Base-by-base conservation (phyloP, 30 jellyfish, hydroid and myxozoan genomes). In the Cassiopea xamachana region DNA sequence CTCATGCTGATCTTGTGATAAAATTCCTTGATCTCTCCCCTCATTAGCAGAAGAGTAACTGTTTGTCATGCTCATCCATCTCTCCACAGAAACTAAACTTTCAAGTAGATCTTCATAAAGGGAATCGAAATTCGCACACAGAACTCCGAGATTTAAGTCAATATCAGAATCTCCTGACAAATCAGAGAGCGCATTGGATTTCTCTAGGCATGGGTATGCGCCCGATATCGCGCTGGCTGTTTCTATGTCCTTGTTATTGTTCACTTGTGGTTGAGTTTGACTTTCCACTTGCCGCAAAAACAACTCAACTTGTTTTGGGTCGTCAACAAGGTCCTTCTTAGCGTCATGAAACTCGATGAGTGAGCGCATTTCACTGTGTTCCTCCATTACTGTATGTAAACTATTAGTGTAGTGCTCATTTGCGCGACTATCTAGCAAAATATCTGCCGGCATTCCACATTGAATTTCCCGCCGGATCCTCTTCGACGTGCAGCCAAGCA, bases 401-500 rank as follows among this genome's bases (percentile, higher is more conserved):
- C 14, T 60, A 46, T 70, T 48, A 69, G 88, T 15, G 19, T 5
- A 13, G 74, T 64, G 43, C 27, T 64, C 74, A 64, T 64, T 64
- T 64, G 74, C 27, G 43, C 74, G 15, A 64, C 48, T 7, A 73
- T 16, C 59, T 50, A 60, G 83, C 39, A 59, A 67, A 46, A 17
- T 27, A 4, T 50, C 74, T 46, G 55, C n/a, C 51, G 74, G 62
- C 44, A 18, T 79, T 69, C 70, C 80, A 46, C 69, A 27, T 51
- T 50, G 49, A 2, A 91, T 71, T 79, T 91, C 97, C 50, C 94
- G 84, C 70, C 95, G 91, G 47, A 92, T 92, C 81, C 98, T 69
- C 47, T 92, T 92, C 47, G 97, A 92, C 15, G 98, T 84, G 48
- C 90, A 92, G 48, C 98, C 98, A 73, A 92, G 96, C 64, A 92